Conservation (phyloP, 2,888 invertebrate species). For the Endotricha flammealis region DNA sequence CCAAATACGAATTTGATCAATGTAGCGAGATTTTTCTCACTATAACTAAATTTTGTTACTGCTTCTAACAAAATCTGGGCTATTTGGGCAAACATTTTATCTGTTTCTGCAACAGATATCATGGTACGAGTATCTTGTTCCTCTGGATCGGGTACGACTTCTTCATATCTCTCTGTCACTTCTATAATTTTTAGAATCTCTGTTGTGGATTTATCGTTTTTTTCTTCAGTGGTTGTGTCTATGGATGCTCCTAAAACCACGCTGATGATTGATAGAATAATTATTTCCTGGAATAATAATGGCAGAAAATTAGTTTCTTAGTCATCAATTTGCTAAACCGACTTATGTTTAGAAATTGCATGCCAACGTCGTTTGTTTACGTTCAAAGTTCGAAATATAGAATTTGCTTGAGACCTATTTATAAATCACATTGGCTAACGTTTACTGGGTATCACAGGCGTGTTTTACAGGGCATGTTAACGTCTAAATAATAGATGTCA, state of each 20-base stretch:
- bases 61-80: not conserved
- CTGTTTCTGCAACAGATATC: too few species aligned
- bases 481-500: too few species aligned
- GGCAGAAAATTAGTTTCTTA: too few species aligned
- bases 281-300: constrained; percentile 1
- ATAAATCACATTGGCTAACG: too few species aligned
- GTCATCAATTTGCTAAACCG: too few species aligned
- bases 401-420: too few species aligned
- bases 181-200: not conserved
- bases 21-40: not conserved
- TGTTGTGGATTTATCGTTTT: not conserved
- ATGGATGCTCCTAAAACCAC: not conserved
- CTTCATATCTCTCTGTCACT: not conserved
- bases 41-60: not conserved
- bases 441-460: too few species aligned
- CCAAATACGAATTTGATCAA: not conserved
- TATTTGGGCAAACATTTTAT: not conserved
- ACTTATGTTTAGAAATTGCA: too few species aligned
- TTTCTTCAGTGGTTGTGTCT: constrained; percentile 1
- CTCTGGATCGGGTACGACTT: not conserved
- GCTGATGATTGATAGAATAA: not conserved
- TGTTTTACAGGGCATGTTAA: too few species aligned
- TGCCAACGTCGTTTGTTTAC: too few species aligned
- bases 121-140: not conserved
- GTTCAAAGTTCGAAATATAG: too few species aligned